Evolutionary conservation across 2,113 vertebrate genomes (phyloP).

Genomic region (Syngnathus typhle): DNA sequence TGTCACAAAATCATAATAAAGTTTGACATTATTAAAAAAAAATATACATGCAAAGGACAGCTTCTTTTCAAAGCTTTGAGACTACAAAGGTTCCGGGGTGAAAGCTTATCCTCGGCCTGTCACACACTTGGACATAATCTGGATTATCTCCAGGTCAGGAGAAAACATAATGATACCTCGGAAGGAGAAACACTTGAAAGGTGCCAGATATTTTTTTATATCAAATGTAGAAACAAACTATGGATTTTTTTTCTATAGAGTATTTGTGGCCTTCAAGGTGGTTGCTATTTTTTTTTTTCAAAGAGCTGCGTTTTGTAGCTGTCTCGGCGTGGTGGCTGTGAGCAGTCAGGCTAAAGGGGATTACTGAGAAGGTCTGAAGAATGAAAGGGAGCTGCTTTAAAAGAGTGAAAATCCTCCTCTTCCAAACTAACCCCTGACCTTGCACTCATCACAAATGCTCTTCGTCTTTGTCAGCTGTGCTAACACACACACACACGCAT

Average conservation of each 20-base stretch:
- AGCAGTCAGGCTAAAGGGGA: constrained; percentile 49
- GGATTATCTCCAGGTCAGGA: constrained; percentile 46
- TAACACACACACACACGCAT: constrained; percentile 41
- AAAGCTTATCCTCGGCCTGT: constrained; percentile 48
- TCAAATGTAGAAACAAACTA: neutral
- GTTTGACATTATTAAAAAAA: too few relatives aligned
- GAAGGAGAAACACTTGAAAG: neutral
- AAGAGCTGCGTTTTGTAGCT: neutral
- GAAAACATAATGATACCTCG: constrained; percentile 24
- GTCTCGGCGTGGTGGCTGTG: constrained; percentile 24
- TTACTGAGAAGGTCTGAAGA: constrained; percentile 55
- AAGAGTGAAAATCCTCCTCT: constrained; percentile 54
- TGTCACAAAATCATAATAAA: neutral
- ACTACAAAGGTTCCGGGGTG: constrained; percentile 44
- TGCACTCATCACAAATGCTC: constrained; percentile 53
- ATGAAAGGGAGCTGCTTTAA: constrained; percentile 52
- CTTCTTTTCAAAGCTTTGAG: constrained; percentile 65
- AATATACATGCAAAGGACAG: constrained; percentile 27
- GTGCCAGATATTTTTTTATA: neutral
- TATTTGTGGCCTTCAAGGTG: neutral
- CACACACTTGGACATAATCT: constrained; percentile 48
- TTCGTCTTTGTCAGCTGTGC: constrained; percentile 56
- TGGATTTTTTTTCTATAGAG: neutral
- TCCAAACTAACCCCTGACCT: constrained; percentile 52
- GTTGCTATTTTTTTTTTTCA: too few relatives aligned